Evolutionary conservation across 2,888 invertebrate genomes (phyloP).

Genomic region (Pseudanteris insignis): DNA sequence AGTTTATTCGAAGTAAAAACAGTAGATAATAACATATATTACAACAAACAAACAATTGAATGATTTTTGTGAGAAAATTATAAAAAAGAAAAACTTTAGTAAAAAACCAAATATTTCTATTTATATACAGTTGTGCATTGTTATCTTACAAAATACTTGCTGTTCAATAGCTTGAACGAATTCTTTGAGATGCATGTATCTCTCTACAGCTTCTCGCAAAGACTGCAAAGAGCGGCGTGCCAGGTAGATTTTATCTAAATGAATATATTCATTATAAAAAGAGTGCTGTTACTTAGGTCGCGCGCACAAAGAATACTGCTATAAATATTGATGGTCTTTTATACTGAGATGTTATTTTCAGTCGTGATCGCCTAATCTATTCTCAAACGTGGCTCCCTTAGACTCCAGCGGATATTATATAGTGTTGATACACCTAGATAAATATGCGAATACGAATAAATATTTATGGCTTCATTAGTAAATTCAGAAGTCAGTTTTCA

Average conservation of each 20-base stretch:
- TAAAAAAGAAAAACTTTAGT: too few relatives aligned
- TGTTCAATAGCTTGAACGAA: constrained; percentile 28
- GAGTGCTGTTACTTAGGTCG: constrained; percentile 47
- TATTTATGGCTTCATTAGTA: constrained; percentile 66
- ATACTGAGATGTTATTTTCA: constrained; percentile 55
- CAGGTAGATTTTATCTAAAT: constrained; percentile 52
- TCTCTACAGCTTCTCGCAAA: constrained; percentile 15
- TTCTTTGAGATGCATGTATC: constrained; percentile 21
- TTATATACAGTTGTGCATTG: constrained; percentile 9
- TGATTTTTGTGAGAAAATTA: too few relatives aligned
- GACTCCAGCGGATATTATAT: too few relatives aligned
- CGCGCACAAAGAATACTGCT: constrained; percentile 45
- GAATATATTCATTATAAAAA: constrained; percentile 52
- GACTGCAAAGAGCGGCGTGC: constrained; percentile 36
- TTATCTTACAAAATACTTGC: constrained; percentile 20
- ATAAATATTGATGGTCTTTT: constrained; percentile 58
- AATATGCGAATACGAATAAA: constrained; percentile 53
- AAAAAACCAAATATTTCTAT: background rate
- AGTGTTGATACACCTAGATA: constrained; percentile 54
- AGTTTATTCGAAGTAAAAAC: too few relatives aligned
- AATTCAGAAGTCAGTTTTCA: too few relatives aligned
- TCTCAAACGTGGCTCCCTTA: constrained; percentile 49
- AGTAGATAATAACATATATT: too few relatives aligned
- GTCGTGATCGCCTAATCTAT: constrained; percentile 62
- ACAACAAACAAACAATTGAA: too few relatives aligned